These are phyloP conservation scores for Rhinogobius similis DNA, from an alignment of 2,113 vertebrate genomes.

Conservation along the genomic window DNA sequence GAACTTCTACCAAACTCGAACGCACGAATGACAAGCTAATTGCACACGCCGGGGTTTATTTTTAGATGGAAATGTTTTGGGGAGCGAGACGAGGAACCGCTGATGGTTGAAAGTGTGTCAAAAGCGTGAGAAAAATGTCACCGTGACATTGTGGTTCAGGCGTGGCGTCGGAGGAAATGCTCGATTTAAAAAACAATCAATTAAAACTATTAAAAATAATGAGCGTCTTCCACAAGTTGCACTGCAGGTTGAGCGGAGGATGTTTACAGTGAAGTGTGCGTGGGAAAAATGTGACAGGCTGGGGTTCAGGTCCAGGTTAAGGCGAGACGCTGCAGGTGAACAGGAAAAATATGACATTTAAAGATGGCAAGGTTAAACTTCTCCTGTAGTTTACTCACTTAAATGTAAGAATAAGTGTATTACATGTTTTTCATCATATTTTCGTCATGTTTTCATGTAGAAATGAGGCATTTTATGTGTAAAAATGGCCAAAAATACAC, in stretches of 20 bases:
- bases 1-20: neutral
- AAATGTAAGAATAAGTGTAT: too few relatives aligned
- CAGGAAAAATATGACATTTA: too few relatives aligned
- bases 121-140: neutral
- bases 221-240: neutral
- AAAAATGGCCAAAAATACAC: too few relatives aligned
- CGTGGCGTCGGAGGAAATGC: neutral
- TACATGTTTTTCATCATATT: too few relatives aligned
- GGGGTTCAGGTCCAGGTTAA: neutral
- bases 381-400: too few relatives aligned
- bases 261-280: neutral
- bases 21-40: neutral
- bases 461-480: too few relatives aligned
- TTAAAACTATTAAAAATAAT: constrained; percentile 12
- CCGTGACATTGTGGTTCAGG: neutral
- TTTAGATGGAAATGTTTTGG: neutral
- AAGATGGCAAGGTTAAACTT: too few relatives aligned
- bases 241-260: neutral
- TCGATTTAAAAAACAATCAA: constrained; percentile 3
- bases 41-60: neutral
- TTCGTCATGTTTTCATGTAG: too few relatives aligned
- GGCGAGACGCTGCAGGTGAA: too few relatives aligned
- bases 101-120: neutral
- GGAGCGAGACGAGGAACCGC: neutral
- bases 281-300: neutral